Evolutionary conservation across 2,797 vertebrate species (phyloP).

Genomic region (Champsocephalus gunnari): DNA sequence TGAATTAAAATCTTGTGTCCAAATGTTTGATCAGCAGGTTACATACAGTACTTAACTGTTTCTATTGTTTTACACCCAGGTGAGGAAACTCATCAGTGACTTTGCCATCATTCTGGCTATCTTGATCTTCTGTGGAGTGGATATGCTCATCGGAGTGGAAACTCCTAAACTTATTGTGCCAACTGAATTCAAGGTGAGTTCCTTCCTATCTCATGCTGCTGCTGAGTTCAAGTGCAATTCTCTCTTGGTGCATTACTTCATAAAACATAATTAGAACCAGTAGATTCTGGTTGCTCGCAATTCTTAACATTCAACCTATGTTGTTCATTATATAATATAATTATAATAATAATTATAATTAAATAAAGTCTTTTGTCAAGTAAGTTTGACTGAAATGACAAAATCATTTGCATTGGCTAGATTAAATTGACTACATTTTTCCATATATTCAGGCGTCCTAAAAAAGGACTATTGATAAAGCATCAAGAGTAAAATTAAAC

Average conservation of each 20-base stretch:
- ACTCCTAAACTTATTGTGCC: conserved; percentile 98
- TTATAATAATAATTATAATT: too few species aligned
- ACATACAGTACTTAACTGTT: background rate
- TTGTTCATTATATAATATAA: too few species aligned
- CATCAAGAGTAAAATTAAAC: too few species aligned
- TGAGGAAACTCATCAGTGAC: conserved; percentile 97
- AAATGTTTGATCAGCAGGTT: conserved; percentile 1
- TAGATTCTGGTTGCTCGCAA: background rate
- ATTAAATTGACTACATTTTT: too few species aligned
- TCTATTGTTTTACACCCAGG: conserved; percentile 76
- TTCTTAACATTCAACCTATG: too few species aligned
- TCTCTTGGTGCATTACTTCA: background rate
- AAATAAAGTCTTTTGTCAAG: too few species aligned
- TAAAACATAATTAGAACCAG: background rate
- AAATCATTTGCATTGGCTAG: too few species aligned
- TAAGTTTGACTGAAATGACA: too few species aligned
- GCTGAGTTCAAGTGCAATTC: background rate
- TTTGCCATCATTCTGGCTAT: conserved; percentile 98
- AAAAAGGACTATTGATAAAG: too few species aligned
- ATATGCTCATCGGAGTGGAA: conserved; percentile 94
- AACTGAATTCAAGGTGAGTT: conserved; percentile 94
- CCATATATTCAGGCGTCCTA: too few species aligned
- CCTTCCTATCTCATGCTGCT: background rate
- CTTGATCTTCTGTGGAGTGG: conserved; percentile 94
- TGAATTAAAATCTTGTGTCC: background rate